phyloP scores from a whole-genome alignment of 2,797 vertebrate genomes.

The Sebastes iracundus region DNA sequence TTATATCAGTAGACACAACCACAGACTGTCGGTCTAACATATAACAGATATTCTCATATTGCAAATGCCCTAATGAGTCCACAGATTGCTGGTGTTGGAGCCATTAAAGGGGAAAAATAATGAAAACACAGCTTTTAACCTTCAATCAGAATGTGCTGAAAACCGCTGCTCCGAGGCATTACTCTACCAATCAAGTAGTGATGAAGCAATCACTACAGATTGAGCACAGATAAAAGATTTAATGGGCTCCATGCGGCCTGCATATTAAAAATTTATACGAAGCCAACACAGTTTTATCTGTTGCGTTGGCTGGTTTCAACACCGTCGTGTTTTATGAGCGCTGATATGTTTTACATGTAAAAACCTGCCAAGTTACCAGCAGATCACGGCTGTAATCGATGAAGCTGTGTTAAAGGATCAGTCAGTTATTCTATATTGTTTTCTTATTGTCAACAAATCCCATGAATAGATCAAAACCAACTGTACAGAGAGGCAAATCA shows the following conservation, averaged over 20 bases:
- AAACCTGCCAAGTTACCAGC: background rate
- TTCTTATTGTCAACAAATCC: background rate
- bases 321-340: conserved; percentile 21
- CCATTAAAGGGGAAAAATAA: background rate
- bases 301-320: background rate
- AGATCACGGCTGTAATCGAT: background rate
- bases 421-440: background rate
- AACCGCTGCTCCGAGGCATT: background rate
- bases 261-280: background rate
- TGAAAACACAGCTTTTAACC: background rate
- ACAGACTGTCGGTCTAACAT: background rate
- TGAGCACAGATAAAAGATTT: conserved; percentile 27
- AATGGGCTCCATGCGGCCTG: conserved; percentile 23
- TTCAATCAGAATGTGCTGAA: background rate
- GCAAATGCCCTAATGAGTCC: background rate
- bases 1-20: background rate
- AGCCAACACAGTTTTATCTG: conserved; percentile 12
- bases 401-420: background rate
- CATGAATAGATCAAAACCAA: background rate
- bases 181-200: background rate
- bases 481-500: too few relatives aligned
- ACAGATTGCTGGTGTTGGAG: background rate
- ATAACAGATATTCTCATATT: background rate
- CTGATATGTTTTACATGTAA: background rate
- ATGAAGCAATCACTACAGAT: conserved; percentile 33